Evolutionary conservation across 2,113 vertebrate genomes (phyloP).

Genomic region (Nettapus auritus): DNA sequence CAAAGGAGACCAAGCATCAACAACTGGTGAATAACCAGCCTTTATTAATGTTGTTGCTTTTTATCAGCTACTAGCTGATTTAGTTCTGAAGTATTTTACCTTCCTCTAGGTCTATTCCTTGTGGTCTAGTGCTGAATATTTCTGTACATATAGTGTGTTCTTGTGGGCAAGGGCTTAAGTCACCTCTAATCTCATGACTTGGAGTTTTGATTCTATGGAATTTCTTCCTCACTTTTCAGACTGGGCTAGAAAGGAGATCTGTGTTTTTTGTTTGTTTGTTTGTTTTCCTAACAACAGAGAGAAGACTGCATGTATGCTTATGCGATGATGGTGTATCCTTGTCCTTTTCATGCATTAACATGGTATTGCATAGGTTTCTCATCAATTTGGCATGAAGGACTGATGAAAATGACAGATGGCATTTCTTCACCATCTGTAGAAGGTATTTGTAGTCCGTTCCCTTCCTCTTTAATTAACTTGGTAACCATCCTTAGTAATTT

Average conservation of each 20-base stretch:
- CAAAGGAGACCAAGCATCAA: neutral
- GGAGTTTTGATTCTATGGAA: neutral
- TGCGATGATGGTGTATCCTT: neutral
- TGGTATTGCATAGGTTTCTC: neutral
- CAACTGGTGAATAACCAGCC: neutral
- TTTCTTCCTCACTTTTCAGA: neutral
- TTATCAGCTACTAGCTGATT: neutral
- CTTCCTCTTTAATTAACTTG: neutral
- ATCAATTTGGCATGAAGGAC: neutral
- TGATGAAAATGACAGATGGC: neutral
- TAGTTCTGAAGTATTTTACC: rapidly evolving
- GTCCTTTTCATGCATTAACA: no score
- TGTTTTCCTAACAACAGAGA: no score
- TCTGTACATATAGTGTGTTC: rapidly evolving
- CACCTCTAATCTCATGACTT: neutral
- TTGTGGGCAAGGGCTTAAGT: neutral
- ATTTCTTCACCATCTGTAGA: neutral
- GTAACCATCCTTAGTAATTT: no score
- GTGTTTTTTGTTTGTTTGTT: no score
- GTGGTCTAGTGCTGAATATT: rapidly evolving
- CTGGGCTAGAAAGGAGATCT: neutral
- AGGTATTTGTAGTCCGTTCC: neutral
- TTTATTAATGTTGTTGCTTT: neutral
- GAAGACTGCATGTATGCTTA: neutral
- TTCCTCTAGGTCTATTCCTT: neutral